A percentile compares a stretch with the other conserved stretches of the same genome.
Evolutionary conservation across 2,888 invertebrate species (phyloP).

Genomic region (Hypselothyrea guttata): DNA sequence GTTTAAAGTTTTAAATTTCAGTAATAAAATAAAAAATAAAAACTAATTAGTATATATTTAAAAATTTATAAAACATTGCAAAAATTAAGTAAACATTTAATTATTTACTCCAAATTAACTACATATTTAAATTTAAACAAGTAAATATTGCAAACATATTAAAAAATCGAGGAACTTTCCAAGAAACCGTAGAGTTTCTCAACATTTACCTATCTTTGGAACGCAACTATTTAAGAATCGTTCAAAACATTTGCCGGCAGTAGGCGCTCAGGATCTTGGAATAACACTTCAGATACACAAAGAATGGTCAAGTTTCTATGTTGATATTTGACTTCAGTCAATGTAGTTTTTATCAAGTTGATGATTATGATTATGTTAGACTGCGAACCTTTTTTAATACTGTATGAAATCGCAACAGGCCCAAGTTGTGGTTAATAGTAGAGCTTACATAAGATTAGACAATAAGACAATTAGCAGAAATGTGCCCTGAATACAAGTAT

Average conservation of each 20-base stretch:
- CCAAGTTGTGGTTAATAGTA: constrained; percentile 6
- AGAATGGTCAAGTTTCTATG: not conserved
- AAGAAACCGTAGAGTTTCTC: no score
- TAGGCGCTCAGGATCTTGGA: constrained; percentile 26
- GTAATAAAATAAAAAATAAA: no score
- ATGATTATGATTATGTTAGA: constrained; percentile 1
- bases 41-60: no score
- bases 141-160: no score
- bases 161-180: no score
- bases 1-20: no score
- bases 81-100: no score
- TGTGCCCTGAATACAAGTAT: constrained; percentile 42
- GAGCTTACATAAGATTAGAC: not conserved
- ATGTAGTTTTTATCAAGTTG: constrained; percentile 3
- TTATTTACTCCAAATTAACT: no score
- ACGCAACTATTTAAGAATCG: constrained; percentile 37
- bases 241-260: constrained; percentile 42
- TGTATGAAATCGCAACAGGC: constrained; percentile 26
- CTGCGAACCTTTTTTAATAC: constrained; percentile 31
- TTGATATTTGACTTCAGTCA: constrained; percentile 1
- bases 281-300: no score
- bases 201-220: no score
- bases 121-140: no score
- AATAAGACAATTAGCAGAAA: constrained; percentile 15
- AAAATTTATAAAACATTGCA: no score